Base-by-base conservation (phyloP, 2,797 vertebrate species). In the Eutrigla gurnardus region DNA sequence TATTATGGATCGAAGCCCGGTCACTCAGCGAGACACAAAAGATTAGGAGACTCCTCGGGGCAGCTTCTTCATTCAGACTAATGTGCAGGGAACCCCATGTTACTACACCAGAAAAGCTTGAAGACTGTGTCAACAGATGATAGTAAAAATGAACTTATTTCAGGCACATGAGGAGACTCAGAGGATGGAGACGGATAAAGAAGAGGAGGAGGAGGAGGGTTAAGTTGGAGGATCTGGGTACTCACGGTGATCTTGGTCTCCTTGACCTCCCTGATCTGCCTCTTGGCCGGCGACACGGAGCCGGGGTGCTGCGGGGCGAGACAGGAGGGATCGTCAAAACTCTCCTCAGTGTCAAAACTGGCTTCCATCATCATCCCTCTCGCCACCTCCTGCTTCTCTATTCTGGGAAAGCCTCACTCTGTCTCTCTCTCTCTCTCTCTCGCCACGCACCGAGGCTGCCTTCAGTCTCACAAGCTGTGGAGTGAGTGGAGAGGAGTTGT, bases 181-280 rank as follows among this genome's bases (percentile, higher is more conserved):
- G 50, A 79, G 58, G 64, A 63, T 36, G 63, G 37, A 49, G 50
- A 60, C 15, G 55, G 39, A 42, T 8, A 47, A 49, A 14, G 70
- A 35, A 12, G 32, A 55, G 25, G 66, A 58, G 0, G 61, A 9
- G 32, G n/a, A 64, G 6, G 64, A 68, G 33, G 75, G 18, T 46
- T 6, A 70, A 65, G 75, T 36, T 49, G 57, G 33, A 35, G 52
- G 40, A 63, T 2, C 17, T 39, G 45, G 70, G 70, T 94, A 94
- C 96, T 96, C 93, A 97, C 97, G 0, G 97, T 97, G 77, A 93
- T 95, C 93, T 95, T 96, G 87, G 93, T 97, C 81, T 97, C 96
- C 91, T 96, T 97, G 89, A 93, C 95, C 91, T 97, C 97, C 89
- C 93, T 96, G 91, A 90, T 94, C 89, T 96, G 97, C 88, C 94